Evolutionary conservation across 2,888 invertebrate genomes (phyloP), one percentile per base, ranked within the genome.

Genomic region (Aphrophora alni): DNA sequence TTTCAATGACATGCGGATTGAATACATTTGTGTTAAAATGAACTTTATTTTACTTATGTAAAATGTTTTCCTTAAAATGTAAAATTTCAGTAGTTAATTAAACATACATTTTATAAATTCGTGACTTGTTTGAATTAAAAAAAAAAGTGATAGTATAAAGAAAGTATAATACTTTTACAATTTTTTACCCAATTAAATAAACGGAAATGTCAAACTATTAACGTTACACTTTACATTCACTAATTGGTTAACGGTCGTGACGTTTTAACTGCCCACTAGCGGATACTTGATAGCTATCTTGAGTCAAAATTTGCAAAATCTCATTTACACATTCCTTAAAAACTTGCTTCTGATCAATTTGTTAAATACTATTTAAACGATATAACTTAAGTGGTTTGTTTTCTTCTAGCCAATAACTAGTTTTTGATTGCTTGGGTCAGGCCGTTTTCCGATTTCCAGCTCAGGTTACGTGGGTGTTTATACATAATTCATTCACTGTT

Each of bases 361-460:
- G 14, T 17, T 44, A 21, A 59, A 59, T 10, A 59, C 59, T 59
- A 59, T 59, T 59, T 59, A 59, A 59, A 59, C 59, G n/a, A 59
- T 59, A 59, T 2, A 59, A 2, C 59, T 59, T 59, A 59, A 59
- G 59, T 59, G 59, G 59, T 59, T 59, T 21, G n/a, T 3, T 59
- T 59, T 59, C n/a, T 59, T 59, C 21, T 21, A 59, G 59, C 59
- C 59, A 59, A 59, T 59, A 59, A 59, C 59, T 59, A 59, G 59
- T 59, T 59, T n/a, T 59, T 59, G 59, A 59, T 59, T 59, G 59
- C 12, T 14, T 59, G 1, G 59, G 59, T 59, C 59, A 21, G 59
- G 4, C 59, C 59, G 59, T 59, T 59, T 59, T 59, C 59, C 59
- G 59, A 59, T 59, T 59, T 59, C 59, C 59, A 59, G n/a, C 59